Conservation (phyloP, 2,797 vertebrate genomes). For the Myiothlypis coronata region DNA sequence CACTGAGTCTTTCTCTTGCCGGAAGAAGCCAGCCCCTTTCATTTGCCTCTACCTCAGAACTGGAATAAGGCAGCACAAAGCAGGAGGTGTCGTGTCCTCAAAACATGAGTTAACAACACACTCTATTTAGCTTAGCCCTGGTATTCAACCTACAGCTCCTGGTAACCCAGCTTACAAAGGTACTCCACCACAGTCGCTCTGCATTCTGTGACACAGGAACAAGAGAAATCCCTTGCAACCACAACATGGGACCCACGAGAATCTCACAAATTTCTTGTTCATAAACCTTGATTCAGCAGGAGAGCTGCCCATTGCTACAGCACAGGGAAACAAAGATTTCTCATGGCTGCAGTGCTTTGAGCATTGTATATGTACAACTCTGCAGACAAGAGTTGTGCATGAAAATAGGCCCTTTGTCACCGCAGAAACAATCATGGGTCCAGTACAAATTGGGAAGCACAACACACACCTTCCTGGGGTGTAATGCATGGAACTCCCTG, state of each 20-base stretch:
- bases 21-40: not conserved
- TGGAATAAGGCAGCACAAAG: not conserved
- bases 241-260: not conserved
- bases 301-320: not conserved
- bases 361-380: not conserved
- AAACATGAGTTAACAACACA: not conserved
- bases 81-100: not conserved
- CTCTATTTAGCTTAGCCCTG: not conserved
- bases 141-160: not conserved
- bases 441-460: not conserved
- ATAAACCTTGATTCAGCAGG: not conserved
- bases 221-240: not conserved
- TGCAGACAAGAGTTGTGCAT: not conserved
- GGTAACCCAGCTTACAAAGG: not conserved
- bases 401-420: not conserved
- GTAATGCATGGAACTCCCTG: accelerated
- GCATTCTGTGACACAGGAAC: not conserved
- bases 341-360: not conserved
- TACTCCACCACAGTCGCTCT: not conserved
- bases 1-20: not conserved
- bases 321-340: not conserved
- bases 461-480: accelerated
- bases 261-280: not conserved
- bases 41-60: not conserved
- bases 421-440: not conserved